Conservation (phyloP, 1,140 invertebrate species). For the Tetramorium alpestre region DNA sequence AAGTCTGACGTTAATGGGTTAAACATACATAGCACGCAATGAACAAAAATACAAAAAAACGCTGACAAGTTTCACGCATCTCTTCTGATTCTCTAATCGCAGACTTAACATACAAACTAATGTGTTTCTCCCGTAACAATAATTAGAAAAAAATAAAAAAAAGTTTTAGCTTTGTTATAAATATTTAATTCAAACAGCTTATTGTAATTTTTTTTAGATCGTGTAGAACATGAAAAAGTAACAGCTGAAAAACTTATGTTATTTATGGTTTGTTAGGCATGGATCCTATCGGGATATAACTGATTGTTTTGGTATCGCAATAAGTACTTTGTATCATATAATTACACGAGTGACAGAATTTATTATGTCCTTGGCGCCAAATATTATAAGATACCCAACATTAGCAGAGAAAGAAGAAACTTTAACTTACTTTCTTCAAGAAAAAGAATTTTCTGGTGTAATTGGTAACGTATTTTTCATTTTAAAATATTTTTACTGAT, state of each 20-base stretch:
- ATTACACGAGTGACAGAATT: conserved; percentile 2
- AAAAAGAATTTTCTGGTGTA: not conserved
- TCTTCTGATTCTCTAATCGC: too few relatives aligned
- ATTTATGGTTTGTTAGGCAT: conserved; percentile 1
- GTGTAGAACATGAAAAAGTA: not conserved
- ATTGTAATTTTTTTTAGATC: not conserved
- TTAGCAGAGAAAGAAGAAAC: not conserved
- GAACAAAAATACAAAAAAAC: too few relatives aligned
- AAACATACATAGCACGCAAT: too few relatives aligned
- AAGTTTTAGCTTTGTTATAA: too few relatives aligned
- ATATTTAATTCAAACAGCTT: not conserved
- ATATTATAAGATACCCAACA: conserved; percentile 7
- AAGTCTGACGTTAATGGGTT: too few relatives aligned
- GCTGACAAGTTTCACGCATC: too few relatives aligned
- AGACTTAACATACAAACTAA: too few relatives aligned
- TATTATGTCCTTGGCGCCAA: conserved; percentile 5
- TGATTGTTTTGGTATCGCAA: not conserved
- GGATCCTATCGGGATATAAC: not conserved
- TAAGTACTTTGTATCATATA: not conserved
- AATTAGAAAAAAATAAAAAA: too few relatives aligned
- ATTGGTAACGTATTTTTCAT: not conserved
- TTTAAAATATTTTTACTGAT: not conserved
- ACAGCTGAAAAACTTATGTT: conserved; percentile 7
- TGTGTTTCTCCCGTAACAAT: too few relatives aligned
- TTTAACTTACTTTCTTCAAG: not conserved